Evolutionary conservation across 2,888 invertebrate genomes (phyloP), one percentile per base, ranked within the genome.

Genomic region (Plutella xylostella): DNA sequence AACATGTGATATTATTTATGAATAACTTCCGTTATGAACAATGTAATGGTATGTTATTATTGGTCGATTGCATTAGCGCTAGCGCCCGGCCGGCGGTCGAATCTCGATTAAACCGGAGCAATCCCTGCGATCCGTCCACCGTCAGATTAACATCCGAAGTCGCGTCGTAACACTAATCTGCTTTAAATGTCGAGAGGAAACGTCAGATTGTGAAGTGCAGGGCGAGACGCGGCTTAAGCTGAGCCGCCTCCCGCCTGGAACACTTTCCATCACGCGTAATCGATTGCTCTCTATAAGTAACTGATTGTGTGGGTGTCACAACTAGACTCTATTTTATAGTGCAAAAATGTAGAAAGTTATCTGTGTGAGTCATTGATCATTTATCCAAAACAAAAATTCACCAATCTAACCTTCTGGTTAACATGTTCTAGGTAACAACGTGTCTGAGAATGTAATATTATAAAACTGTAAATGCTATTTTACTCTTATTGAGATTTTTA

Each of bases 151-250:
- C 68, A 77, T 76, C 68, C 71, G 60, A 73, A 72, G 76, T 70
- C 65, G 68, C 72, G 65, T 68, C 70, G 75, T 72, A 80, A 73
- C 76, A 74, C 74, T 82, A 80, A 83, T 82, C 83, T 82, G 74
- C 77, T 83, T n/a, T 77, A 74, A 78, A 83, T 77, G 82, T 80
- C 83, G 75, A 78, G 74, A 82, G 84, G 83, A 85, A 83, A 85
- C 74, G 84, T 85, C 84, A 75, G 84, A 82, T 84, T 78, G 82
- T 75, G 77, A 77, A 68, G 70, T 72, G 69, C 73, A 76, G 76
- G 71, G 74, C 62, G 55, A 65, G 67, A 61, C 64, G 60, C 60
- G 72, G 76, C 72, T 79, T 78, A 77, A 64, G 54, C 52, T 62
- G 60, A 52, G 57, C 57, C 63, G 69, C 72, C 71, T 67, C 69